phyloP scores from a whole-genome alignment of 2,888 invertebrate genomes.

The Sphaerophoria rueppellii region DNA sequence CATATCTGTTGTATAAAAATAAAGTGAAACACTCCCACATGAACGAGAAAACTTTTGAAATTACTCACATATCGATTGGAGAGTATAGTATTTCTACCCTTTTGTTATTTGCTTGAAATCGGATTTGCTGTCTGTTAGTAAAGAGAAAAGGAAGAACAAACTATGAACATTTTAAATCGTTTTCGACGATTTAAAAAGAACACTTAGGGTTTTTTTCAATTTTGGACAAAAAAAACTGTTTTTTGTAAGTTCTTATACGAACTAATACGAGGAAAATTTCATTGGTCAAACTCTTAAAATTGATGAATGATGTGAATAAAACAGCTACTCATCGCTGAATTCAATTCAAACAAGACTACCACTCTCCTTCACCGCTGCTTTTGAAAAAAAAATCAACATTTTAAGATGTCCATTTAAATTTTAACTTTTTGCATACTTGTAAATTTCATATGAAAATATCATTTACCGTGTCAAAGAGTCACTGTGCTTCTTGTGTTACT shows the following conservation, averaged over 20 bases:
- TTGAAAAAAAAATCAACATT: too few relatives aligned
- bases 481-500: too few relatives aligned
- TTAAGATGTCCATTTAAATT: too few relatives aligned
- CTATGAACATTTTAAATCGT: constrained; percentile 9
- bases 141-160: constrained; percentile 7
- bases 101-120: neutral
- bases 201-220: too few relatives aligned
- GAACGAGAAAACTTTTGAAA: constrained; percentile 18
- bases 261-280: neutral
- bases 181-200: too few relatives aligned
- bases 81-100: neutral
- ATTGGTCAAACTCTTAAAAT: neutral
- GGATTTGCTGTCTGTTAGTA: constrained; percentile 13
- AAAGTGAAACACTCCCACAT: neutral
- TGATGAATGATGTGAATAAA: neutral
- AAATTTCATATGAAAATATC: too few relatives aligned
- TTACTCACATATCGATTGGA: constrained; percentile 6
- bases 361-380: too few relatives aligned
- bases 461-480: too few relatives aligned
- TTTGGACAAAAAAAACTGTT: neutral
- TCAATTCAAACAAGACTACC: too few relatives aligned
- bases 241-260: neutral
- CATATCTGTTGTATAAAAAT: too few relatives aligned
- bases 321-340: too few relatives aligned
- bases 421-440: too few relatives aligned